phyloP scores from a whole-genome alignment of 2,113 vertebrate species.

The Protomyctophum bolini region DNA sequence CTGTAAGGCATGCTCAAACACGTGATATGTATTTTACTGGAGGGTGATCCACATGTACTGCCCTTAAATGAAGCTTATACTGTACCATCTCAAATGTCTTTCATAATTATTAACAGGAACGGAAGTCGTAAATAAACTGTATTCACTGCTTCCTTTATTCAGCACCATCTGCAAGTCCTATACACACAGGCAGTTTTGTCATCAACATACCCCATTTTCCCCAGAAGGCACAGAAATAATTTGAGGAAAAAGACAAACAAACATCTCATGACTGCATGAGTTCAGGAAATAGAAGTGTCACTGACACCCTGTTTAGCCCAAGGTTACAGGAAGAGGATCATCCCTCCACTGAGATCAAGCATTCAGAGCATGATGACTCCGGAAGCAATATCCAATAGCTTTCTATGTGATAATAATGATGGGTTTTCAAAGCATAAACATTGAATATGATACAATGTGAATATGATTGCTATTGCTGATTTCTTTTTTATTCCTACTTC shows the following conservation, averaged over 20 bases:
- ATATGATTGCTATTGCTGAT: no score
- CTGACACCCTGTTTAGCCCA: not conserved
- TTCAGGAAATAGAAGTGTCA: not conserved
- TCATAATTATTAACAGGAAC: not conserved
- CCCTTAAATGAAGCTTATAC: no score
- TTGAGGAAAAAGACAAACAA: slow-evolving; percentile 22
- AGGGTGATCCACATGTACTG: no score
- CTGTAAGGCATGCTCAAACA: no score
- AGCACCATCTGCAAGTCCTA: not conserved
- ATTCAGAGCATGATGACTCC: not conserved
- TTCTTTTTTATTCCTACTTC: no score
- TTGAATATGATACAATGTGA: not conserved
- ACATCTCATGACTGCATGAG: slow-evolving; percentile 12
- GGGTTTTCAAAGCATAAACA: not conserved
- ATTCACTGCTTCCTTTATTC: not conserved
- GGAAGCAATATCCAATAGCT: not conserved
- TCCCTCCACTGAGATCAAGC: slow-evolving; percentile 1
- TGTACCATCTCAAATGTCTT: not conserved
- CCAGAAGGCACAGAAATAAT: slow-evolving; percentile 12
- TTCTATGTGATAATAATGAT: not conserved
- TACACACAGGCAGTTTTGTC: not conserved
- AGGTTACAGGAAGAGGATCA: slow-evolving; percentile 29
- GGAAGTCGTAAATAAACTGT: no score
- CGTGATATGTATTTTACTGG: no score
- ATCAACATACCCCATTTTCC: not conserved